Conservation (phyloP, 2,888 invertebrate species). For the Ennomos fuscantarius region DNA sequence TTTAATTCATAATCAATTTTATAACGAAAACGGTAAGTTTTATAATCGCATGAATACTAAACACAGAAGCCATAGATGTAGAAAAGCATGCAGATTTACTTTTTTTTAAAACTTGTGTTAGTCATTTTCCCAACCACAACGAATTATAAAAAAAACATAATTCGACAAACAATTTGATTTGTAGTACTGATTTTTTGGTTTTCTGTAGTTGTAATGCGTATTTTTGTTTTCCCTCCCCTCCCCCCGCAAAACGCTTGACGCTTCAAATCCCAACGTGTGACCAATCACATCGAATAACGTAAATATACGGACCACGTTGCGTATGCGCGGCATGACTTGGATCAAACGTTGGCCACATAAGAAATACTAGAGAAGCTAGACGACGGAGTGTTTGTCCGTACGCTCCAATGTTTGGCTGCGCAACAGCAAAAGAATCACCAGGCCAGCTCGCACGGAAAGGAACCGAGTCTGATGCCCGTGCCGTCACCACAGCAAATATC, state of each 20-base stretch:
- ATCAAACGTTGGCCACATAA: slow-evolving; percentile 61
- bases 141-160: slow-evolving; percentile 46
- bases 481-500: slow-evolving; percentile 98
- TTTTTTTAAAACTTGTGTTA: slow-evolving; percentile 70
- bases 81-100: slow-evolving; percentile 63
- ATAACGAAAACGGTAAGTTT: slow-evolving; percentile 51
- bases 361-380: slow-evolving; percentile 82
- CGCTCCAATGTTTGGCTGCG: slow-evolving; percentile 83
- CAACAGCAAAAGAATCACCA: slow-evolving; percentile 82
- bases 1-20: slow-evolving; percentile 46
- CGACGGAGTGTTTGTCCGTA: slow-evolving; percentile 83
- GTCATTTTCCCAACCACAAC: slow-evolving; percentile 84
- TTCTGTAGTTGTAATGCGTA: slow-evolving; percentile 85
- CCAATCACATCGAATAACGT: slow-evolving; percentile 63
- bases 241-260: slow-evolving; percentile 83
- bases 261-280: slow-evolving; percentile 82
- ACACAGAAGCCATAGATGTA: slow-evolving; percentile 78
- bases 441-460: slow-evolving; percentile 85
- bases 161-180: slow-evolving; percentile 41
- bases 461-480: slow-evolving; percentile 97
- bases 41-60: slow-evolving; percentile 52
- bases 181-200: slow-evolving; percentile 59
- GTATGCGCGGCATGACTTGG: slow-evolving; percentile 25
- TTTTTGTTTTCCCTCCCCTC: slow-evolving; percentile 79
- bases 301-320: slow-evolving; percentile 17